Evolutionary conservation across 2,888 invertebrate genomes (phyloP).

Genomic region (Dinocampus coccinellae): DNA sequence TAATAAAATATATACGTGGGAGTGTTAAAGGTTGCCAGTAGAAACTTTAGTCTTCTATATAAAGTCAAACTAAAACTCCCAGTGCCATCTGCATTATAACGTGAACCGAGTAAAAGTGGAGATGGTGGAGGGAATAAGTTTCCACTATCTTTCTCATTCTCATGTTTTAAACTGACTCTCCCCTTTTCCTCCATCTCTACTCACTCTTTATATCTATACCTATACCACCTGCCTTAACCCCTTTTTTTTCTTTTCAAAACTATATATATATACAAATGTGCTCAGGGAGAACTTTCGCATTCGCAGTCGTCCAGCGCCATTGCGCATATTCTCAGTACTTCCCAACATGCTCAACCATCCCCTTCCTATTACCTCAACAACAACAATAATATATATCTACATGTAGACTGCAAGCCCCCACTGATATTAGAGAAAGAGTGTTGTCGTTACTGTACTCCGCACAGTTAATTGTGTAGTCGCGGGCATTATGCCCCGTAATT

Average conservation of each 20-base stretch:
- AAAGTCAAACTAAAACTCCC: slow-evolving; percentile 54
- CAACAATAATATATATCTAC: neutral
- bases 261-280: neutral
- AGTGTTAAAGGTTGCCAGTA: slow-evolving; percentile 24
- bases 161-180: slow-evolving; percentile 13
- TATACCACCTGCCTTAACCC: too few relatives aligned
- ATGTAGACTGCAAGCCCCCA: neutral
- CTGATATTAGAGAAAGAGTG: slow-evolving; percentile 11
- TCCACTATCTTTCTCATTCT: slow-evolving; percentile 15
- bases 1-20: slow-evolving; percentile 23
- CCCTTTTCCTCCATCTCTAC: neutral
- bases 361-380: slow-evolving; percentile 17
- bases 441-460: slow-evolving; percentile 23
- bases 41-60: slow-evolving; percentile 49
- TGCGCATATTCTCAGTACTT: slow-evolving; percentile 10
- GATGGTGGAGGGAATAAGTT: slow-evolving; percentile 20
- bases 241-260: too few relatives aligned
- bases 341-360: slow-evolving; percentile 20
- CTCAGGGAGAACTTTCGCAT: slow-evolving; percentile 31
- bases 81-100: slow-evolving; percentile 54
- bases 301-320: slow-evolving; percentile 21
- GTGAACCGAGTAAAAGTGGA: slow-evolving; percentile 34
- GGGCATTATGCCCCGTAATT: slow-evolving; percentile 49
- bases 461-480: slow-evolving; percentile 51
- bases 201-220: neutral